phyloP scores from a whole-genome alignment of 2,888 invertebrate genomes.

The Nasonovia ribisnigri region DNA sequence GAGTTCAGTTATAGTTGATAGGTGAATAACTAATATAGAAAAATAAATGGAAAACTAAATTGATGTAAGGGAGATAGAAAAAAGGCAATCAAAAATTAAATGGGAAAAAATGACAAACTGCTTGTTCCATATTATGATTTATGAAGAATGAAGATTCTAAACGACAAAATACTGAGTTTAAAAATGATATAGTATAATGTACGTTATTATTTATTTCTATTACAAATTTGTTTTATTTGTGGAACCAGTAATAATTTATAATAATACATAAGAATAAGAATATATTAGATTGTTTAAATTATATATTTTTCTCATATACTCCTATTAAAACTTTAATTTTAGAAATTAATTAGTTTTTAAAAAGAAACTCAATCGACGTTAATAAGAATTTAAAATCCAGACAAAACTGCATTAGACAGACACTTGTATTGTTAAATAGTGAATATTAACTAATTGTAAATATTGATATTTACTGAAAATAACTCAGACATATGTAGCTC shows the following conservation, averaged over 20 bases:
- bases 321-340: not conserved
- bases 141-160: not conserved
- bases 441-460: not conserved
- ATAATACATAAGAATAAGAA: not conserved
- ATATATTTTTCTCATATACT: not conserved
- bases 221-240: not conserved
- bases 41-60: slow-evolving; percentile 36
- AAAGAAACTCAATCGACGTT: not conserved
- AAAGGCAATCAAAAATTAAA: slow-evolving; percentile 25
- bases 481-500: not conserved
- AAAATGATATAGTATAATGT: not conserved
- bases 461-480: not conserved
- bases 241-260: not conserved
- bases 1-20: not conserved
- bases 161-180: not conserved
- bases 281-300: not conserved
- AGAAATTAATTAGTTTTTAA: not conserved
- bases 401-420: not conserved
- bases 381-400: not conserved
- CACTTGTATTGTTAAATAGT: too few species aligned
- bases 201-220: not conserved
- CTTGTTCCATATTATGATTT: not conserved
- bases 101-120: slow-evolving; percentile 4
- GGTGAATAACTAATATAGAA: not conserved
- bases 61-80: not conserved